Evolutionary conservation across 2,113 vertebrate species (phyloP).

Genomic region (Dicaeum eximium): DNA sequence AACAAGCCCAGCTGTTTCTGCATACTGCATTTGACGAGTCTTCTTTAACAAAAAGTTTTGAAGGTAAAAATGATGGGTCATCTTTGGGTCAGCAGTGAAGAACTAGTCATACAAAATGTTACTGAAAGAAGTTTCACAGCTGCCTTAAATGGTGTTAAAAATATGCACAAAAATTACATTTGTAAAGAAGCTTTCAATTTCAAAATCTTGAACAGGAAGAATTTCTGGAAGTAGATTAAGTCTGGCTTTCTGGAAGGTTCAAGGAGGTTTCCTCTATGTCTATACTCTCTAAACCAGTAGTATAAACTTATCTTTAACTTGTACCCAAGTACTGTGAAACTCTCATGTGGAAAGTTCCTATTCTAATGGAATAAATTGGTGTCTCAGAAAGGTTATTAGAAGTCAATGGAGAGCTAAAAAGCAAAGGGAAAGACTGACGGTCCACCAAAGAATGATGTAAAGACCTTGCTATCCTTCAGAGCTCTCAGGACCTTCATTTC

Average conservation of each 20-base stretch:
- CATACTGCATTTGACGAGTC: background rate
- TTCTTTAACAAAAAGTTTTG: background rate
- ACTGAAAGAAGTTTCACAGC: background rate
- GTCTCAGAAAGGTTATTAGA: constrained; percentile 29
- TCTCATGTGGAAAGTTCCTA: background rate
- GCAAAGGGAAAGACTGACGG: background rate
- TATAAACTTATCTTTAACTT: background rate
- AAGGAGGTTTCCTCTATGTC: background rate
- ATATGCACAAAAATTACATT: background rate
- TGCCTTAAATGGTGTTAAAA: background rate
- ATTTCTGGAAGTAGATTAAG: background rate
- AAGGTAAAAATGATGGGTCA: background rate
- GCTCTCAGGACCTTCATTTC: background rate
- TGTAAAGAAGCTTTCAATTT: background rate
- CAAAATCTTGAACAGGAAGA: background rate
- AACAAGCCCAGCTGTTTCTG: background rate
- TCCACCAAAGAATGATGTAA: background rate
- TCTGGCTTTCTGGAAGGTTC: background rate
- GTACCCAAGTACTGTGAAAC: background rate
- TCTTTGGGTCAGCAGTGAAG: background rate
- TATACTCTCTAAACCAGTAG: background rate
- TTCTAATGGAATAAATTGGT: background rate
- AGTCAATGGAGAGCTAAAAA: constrained; percentile 3
- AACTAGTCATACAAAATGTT: background rate
- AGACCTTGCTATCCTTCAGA: background rate